Evolutionary conservation across 2,797 vertebrate genomes (phyloP).

Genomic region (Chiloscyllium punctatum): DNA sequence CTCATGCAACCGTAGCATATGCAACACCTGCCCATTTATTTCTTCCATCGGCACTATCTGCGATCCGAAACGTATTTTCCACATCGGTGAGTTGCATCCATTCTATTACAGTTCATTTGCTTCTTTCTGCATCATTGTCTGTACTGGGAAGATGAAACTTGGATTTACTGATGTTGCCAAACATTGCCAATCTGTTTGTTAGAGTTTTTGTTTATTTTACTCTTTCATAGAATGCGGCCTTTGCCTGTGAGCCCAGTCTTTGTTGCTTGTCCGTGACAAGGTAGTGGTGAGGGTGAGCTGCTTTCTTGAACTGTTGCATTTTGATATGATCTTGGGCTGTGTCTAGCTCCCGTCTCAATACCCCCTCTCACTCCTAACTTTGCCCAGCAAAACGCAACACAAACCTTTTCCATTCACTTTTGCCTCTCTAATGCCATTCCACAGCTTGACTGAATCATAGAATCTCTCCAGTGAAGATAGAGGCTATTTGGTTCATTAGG

Average conservation of each 20-base stretch:
- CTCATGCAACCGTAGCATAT: not conserved
- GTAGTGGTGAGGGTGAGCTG: too few relatives aligned
- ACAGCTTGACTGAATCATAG: not conserved
- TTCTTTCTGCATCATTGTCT: not conserved
- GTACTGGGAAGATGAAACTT: not conserved
- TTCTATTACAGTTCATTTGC: not conserved
- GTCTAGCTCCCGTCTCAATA: not conserved
- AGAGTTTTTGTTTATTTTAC: not conserved
- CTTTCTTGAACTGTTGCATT: not conserved
- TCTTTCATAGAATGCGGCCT: not conserved
- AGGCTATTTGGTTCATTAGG: too few relatives aligned
- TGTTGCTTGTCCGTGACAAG: not conserved
- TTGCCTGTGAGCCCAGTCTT: not conserved
- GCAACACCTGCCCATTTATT: not conserved
- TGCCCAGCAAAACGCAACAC: not conserved
- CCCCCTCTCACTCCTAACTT: not conserved
- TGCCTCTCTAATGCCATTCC: not conserved
- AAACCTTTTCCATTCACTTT: not conserved
- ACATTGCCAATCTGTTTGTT: not conserved
- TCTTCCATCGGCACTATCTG: not conserved
- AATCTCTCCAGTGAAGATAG: too few relatives aligned
- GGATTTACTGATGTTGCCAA: not conserved
- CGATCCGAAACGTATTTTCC: not conserved
- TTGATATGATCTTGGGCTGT: not conserved
- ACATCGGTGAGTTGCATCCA: not conserved